Evolutionary conservation across 2,888 invertebrate species (phyloP).

Genomic region (Bedellia somnulentella): DNA sequence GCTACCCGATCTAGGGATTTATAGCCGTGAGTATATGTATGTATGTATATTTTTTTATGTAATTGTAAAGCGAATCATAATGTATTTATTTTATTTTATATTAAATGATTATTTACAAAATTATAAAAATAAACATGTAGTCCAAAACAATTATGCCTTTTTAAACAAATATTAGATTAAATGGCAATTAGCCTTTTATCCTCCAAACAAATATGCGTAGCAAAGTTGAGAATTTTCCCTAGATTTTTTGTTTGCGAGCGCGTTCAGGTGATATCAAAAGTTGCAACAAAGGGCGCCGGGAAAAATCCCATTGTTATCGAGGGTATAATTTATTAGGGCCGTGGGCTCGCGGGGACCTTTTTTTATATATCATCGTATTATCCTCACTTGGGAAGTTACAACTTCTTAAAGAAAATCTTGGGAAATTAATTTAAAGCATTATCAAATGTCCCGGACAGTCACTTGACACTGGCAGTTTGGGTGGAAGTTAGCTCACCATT

Average conservation of each 20-base stretch:
- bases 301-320: conserved; percentile 63
- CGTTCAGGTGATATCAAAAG: conserved; percentile 60
- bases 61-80: no score
- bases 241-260: conserved; percentile 16
- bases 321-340: conserved; percentile 61
- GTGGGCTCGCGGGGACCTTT: conserved; percentile 52
- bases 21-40: no score
- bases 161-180: no score
- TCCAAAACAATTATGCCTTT: no score
- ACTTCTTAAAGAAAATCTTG: conserved; percentile 60
- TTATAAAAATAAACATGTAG: no score
- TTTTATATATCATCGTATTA: conserved; percentile 63
- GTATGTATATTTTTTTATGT: no score
- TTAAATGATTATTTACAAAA: no score
- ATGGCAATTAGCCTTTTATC: no score
- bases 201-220: no score
- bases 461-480: conserved; percentile 38
- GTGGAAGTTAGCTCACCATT: neutral
- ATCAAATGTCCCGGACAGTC: conserved; percentile 51
- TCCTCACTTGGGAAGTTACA: conserved; percentile 58
- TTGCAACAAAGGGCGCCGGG: conserved; percentile 51
- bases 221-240: neutral
- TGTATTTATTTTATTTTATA: no score
- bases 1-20: no score
- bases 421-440: conserved; percentile 56